Percentiles rank a stretch among this genome's conserved stretches.
phyloP scores from a whole-genome alignment of 2,113 vertebrate genomes.

The Coregonus clupeaformis region DNA sequence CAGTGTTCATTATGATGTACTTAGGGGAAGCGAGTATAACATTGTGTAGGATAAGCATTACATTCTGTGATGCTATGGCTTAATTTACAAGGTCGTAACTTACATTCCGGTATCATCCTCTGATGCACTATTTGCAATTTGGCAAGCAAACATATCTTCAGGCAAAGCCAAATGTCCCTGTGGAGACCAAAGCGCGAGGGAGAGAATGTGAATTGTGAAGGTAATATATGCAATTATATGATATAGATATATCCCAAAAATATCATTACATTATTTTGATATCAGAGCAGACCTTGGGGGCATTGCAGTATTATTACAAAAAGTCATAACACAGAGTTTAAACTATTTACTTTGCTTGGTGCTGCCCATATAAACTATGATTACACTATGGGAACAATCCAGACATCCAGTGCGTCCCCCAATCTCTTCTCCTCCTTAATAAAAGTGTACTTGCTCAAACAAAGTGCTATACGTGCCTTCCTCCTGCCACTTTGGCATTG shows the following conservation, averaged over 20 bases:
- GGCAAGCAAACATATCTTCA: background rate
- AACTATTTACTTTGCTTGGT: background rate
- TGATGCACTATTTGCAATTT: background rate
- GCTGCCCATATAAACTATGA: conserved; percentile 23
- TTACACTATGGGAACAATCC: conserved; percentile 22
- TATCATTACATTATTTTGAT: background rate
- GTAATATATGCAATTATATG: background rate
- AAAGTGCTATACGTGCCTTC: conserved; percentile 34
- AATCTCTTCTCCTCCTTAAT: conserved; percentile 44
- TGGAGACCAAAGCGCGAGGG: background rate
- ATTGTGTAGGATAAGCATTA: conserved; percentile 29
- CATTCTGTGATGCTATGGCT: conserved; percentile 47
- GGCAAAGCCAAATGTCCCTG: background rate
- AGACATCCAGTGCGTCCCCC: conserved; percentile 53
- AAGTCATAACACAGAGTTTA: conserved; percentile 20
- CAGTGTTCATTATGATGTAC: conserved; percentile 57
- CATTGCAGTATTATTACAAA: background rate
- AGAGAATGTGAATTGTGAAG: background rate
- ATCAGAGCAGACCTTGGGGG: background rate
- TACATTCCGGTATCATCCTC: conserved; percentile 1
- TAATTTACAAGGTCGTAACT: conserved; percentile 44
- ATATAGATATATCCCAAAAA: background rate
- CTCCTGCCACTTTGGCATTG: conserved; percentile 48
- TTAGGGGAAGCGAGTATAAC: conserved; percentile 43
- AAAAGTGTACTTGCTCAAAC: conserved; percentile 62